phyloP scores from a whole-genome alignment of 1,140 invertebrate species.

The Leptestheria dahalacensis region DNA sequence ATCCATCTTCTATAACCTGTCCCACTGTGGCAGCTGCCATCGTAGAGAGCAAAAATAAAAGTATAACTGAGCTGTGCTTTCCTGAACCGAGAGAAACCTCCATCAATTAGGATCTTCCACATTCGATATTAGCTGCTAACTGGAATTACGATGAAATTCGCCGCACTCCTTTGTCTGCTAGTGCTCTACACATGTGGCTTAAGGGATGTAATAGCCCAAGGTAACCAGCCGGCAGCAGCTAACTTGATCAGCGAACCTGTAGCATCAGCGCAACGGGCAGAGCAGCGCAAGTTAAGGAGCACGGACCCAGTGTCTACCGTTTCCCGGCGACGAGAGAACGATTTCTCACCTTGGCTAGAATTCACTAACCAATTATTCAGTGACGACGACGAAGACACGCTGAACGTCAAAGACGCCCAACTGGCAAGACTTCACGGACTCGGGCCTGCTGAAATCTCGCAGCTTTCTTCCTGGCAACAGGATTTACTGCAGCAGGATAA shows the following conservation, averaged over 20 bases:
- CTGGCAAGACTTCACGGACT: slow-evolving; percentile 12
- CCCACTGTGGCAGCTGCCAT: not conserved
- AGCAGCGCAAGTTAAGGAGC: not conserved
- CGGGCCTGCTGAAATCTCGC: slow-evolving; percentile 10
- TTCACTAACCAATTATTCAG: too few relatives aligned
- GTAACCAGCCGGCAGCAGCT: too few relatives aligned
- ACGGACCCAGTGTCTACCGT: not conserved
- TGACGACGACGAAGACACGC: too few relatives aligned
- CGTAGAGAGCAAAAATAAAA: not conserved
- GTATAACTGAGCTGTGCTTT: not conserved
- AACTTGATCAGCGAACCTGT: too few relatives aligned
- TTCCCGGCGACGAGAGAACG: too few relatives aligned
- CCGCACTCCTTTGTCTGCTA: not conserved
- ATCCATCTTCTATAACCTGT: not conserved
- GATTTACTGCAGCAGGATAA: not conserved
- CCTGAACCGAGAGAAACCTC: not conserved
- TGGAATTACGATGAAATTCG: not conserved
- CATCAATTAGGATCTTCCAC: not conserved
- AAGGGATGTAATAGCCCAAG: too few relatives aligned
- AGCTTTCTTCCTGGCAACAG: slow-evolving; percentile 12
- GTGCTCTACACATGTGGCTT: not conserved
- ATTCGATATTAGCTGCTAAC: too few relatives aligned
- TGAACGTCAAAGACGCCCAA: slow-evolving; percentile 5
- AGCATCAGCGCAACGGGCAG: too few relatives aligned
- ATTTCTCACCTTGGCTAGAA: too few relatives aligned